phyloP scores from a whole-genome alignment of 2,888 invertebrate genomes.

The Drosophila hamatofila region DNA sequence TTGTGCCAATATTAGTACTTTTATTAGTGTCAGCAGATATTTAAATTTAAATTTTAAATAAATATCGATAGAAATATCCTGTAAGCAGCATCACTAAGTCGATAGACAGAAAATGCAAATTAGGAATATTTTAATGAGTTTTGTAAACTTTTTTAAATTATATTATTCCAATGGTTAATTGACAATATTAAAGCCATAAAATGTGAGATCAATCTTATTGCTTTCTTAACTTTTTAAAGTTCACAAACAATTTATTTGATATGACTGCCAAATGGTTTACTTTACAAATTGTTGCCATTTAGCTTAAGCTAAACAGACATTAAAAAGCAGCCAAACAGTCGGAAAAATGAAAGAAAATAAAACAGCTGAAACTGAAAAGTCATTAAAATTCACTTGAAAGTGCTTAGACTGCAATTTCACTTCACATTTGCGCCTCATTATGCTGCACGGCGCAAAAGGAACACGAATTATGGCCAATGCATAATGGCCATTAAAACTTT shows the following conservation, averaged over 20 bases:
- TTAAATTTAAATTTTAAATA: neutral
- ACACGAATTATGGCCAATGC: conserved; percentile 76
- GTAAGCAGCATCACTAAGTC: neutral
- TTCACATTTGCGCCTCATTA: conserved; percentile 67
- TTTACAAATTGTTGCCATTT: conserved; percentile 29
- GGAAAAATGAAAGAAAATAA: conserved; percentile 18
- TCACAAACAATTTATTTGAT: conserved; percentile 15
- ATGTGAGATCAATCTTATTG: neutral
- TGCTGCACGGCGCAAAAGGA: conserved; percentile 33
- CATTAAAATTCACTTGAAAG: conserved; percentile 75
- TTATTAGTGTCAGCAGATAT: neutral
- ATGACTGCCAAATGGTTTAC: conserved; percentile 20
- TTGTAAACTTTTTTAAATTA: neutral
- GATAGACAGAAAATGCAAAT: neutral
- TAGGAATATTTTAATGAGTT: too few relatives aligned
- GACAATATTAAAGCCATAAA: neutral
- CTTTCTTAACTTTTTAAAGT: neutral
- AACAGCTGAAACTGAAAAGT: conserved; percentile 44
- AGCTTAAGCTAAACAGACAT: conserved; percentile 9
- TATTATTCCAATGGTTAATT: neutral
- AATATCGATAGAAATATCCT: neutral
- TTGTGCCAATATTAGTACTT: neutral
- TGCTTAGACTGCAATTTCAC: conserved; percentile 69
- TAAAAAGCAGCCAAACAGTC: conserved; percentile 7
- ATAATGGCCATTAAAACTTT: conserved; percentile 75